Base-by-base conservation (phyloP, 2,113 vertebrate genomes). In the Lipophrys pholis region DNA sequence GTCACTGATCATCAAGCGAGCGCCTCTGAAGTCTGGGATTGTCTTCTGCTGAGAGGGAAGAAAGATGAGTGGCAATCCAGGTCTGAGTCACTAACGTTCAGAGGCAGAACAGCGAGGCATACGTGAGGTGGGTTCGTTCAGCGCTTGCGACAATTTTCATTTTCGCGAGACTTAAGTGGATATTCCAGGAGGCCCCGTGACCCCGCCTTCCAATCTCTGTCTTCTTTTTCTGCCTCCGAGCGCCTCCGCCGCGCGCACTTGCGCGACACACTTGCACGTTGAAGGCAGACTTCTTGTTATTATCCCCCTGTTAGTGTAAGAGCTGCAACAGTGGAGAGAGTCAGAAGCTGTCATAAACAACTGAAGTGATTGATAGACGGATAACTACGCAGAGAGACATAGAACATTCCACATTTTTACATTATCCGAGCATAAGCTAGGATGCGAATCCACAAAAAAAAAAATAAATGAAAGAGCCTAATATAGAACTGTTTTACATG, bases 1-100 rank as follows among this genome's bases (percentile, higher is more conserved):
- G 81, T 84, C 85, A 69, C 12, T 41, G 62, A 80, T 86, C 84
- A 90, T 90, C 84, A 86, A 78, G 76, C 55, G 11, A n/a, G 69
- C 61, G 83, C 39, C 55, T 83, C 59, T 76, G 53, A 81, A 84
- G 83, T 83, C 67, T 56, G 30, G 41, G 55, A 69, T 84, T 83
- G 72, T 57, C 57, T 79, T 83, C 14, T 11, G 50, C 43, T 40
- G 11, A 49, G 10, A 7, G 12, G 7, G 42, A 35, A 53, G 49
- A 66, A 64, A 70, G 71, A 80, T 21, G 53, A 65, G 45, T 58
- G 69, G 21, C 65, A 52, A 62, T 63, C 59, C 21, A 40, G 21
- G 45, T 53, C 35, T 64, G 76, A 81, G 68, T 75, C 76, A 59
- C 53, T 6, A 58, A 36, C 3, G 6, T 42, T 59, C 50, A 57